phyloP scores from a whole-genome alignment of 2,113 vertebrate genomes.

The Sapajus apella region DNA sequence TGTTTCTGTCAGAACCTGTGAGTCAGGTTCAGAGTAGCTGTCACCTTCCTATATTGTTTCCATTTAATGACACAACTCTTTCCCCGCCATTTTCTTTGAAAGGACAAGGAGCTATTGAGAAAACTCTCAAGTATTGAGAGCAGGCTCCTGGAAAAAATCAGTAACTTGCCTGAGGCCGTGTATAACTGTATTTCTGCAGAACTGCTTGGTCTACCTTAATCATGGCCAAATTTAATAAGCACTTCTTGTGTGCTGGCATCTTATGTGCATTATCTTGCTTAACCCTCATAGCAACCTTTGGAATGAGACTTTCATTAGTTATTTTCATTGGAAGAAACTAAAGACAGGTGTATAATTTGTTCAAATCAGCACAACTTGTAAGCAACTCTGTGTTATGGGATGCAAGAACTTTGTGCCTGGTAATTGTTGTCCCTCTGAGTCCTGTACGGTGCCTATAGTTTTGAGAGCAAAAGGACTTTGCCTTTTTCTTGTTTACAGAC shows the following conservation, averaged over 20 bases:
- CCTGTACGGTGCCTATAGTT: neutral
- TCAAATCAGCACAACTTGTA: neutral
- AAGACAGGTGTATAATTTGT: neutral
- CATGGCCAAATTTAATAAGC: neutral
- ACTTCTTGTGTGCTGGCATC: neutral
- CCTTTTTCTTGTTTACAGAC: neutral
- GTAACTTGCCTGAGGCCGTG: neutral
- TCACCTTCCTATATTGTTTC: neutral
- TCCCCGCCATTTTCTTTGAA: neutral
- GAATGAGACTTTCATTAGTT: neutral
- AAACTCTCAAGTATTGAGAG: neutral
- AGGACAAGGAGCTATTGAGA: neutral
- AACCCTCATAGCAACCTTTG: neutral
- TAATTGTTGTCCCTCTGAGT: neutral
- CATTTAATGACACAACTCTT: neutral
- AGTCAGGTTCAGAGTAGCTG: conserved; percentile 7
- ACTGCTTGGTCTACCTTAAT: neutral
- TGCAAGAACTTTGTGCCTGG: neutral
- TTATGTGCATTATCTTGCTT: neutral
- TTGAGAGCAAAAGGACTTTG: neutral
- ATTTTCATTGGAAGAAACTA: neutral
- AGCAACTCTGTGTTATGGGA: neutral
- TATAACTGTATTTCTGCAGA: neutral
- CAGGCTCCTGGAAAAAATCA: neutral
- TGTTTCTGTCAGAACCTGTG: conserved; percentile 47